Percentiles rank a stretch among this genome's conserved stretches.
phyloP scores from a whole-genome alignment of 2,113 vertebrate species.

The Sinocyclocheilus maitianheensis region DNA sequence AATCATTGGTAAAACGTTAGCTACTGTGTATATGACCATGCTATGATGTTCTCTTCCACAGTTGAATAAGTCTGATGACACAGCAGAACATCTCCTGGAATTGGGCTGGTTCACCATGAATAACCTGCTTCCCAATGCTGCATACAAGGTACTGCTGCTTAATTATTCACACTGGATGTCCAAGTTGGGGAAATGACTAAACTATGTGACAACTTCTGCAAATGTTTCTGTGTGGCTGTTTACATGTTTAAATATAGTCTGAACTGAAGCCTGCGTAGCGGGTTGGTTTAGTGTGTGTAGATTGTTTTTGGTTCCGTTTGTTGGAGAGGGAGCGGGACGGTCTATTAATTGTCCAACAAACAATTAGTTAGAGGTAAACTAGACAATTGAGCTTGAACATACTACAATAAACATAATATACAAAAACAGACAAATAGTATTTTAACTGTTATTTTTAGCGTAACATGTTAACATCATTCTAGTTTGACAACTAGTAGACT shows the following conservation, averaged over 20 bases:
- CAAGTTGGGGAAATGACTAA: background rate
- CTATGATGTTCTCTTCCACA: constrained; percentile 61
- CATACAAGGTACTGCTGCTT: constrained; percentile 85
- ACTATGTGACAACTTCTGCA: background rate
- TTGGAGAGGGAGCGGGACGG: background rate
- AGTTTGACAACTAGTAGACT: background rate
- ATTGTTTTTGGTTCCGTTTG: background rate
- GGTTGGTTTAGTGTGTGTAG: background rate
- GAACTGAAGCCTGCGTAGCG: background rate
- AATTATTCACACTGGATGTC: background rate
- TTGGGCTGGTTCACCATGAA: constrained; percentile 99
- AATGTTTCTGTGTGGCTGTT: background rate
- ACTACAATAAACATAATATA: background rate
- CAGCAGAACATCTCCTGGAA: constrained; percentile 95
- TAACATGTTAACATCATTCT: background rate
- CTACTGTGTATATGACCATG: background rate
- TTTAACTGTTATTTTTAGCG: background rate
- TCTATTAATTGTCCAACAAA: background rate
- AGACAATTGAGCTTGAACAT: background rate
- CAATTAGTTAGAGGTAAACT: background rate
- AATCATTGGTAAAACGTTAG: constrained; percentile 4
- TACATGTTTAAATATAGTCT: background rate
- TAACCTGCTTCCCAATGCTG: constrained; percentile 93
- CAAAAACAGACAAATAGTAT: background rate
- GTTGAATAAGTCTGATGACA: constrained; percentile 98